Percentiles rank a stretch among this genome's conserved stretches.
phyloP scores from a whole-genome alignment of 1,140 invertebrate genomes.

The Drosophila simulans region DNA sequence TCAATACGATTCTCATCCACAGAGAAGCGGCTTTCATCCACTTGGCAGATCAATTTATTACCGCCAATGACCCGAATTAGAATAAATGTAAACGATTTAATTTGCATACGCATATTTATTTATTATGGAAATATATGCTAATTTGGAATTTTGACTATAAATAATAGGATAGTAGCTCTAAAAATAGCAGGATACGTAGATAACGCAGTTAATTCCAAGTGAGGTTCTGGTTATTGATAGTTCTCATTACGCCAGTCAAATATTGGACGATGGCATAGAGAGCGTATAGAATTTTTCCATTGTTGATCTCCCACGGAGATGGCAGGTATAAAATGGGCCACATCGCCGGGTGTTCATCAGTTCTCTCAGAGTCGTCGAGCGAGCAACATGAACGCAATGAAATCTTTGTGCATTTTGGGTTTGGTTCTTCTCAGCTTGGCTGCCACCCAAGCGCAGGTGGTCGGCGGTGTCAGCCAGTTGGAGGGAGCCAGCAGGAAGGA shows the following conservation, averaged over 20 bases:
- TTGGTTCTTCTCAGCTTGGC: constrained; percentile 14
- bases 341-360: not conserved
- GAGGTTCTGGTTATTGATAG: not conserved
- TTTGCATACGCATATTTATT: not conserved
- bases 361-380: constrained; percentile 21
- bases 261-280: constrained; percentile 4
- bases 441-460: not conserved
- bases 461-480: constrained; percentile 18
- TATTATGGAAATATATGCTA: constrained; percentile 14
- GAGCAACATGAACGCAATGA: constrained; percentile 25
- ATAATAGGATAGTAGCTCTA: not conserved
- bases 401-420: constrained; percentile 25
- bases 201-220: not conserved
- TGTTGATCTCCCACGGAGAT: constrained; percentile 10
- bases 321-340: constrained; percentile 9
- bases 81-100: constrained; percentile 2
- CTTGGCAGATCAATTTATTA: constrained; percentile 18
- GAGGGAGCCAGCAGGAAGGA: constrained; percentile 12
- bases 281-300: constrained; percentile 6
- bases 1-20: not conserved
- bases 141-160: constrained; percentile 3
- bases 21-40: not conserved
- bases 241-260: not conserved
- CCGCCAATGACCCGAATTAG: constrained; percentile 3
- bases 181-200: not conserved